Conservation (phyloP, 2,113 vertebrate species). For the Brevimyrus niger region DNA sequence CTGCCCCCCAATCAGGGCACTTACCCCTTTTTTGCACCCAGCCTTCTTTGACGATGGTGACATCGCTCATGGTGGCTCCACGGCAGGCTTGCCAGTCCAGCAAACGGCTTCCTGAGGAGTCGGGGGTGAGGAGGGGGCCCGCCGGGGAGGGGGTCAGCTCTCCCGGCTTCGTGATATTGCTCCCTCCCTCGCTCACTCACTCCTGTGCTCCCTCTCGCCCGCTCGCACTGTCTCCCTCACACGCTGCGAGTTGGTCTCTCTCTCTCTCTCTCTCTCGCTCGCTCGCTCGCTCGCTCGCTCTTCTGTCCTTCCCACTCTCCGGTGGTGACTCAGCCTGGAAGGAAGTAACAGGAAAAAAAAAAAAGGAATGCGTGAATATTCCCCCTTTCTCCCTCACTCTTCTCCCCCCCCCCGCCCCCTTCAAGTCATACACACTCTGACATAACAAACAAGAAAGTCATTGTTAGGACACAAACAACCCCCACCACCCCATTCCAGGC, state of each 20-base stretch:
- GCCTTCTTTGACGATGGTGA: constrained; percentile 98
- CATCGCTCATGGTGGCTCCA: constrained; percentile 98
- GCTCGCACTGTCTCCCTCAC: constrained; percentile 46
- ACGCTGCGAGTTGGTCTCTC: constrained; percentile 38
- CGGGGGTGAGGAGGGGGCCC: constrained; percentile 36
- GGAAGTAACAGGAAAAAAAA: constrained; percentile 67
- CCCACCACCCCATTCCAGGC: background rate
- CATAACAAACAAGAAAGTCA: constrained; percentile 71
- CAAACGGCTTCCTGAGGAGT: constrained; percentile 72
- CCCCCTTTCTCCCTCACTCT: constrained; percentile 40
- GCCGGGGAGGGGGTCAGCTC: constrained; percentile 47
- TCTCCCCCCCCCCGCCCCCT: constrained; percentile 38
- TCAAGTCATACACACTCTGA: constrained; percentile 63
- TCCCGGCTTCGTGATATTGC: constrained; percentile 65
- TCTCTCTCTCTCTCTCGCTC: constrained; percentile 36
- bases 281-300: constrained; percentile 62
- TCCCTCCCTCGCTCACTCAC: constrained; percentile 44
- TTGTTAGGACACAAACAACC: constrained; percentile 41
- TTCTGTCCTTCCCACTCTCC: constrained; percentile 79
- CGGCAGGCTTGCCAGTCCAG: constrained; percentile 70
- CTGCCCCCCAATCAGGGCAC: constrained; percentile 46
- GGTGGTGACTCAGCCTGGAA: constrained; percentile 91
- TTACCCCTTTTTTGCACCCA: constrained; percentile 99
- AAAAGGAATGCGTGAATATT: constrained; percentile 66
- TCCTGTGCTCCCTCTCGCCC: constrained; percentile 25